Evolutionary conservation across 1,140 invertebrate species (phyloP), one percentile per base, ranked within the genome.

Genomic region (Cyphomyrmex costatus): DNA sequence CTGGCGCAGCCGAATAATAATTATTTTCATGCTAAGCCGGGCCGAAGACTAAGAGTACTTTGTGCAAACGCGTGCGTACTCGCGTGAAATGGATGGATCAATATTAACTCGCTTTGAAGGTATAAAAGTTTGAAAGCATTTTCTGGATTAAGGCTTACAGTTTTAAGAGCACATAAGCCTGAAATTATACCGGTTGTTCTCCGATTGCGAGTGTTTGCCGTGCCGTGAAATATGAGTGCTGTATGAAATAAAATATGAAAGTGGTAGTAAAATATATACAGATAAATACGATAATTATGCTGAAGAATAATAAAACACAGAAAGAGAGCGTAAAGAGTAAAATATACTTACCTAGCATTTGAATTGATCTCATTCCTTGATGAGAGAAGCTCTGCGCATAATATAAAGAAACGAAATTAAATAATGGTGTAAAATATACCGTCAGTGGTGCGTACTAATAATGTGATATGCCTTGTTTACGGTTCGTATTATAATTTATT

Each of bases 401-500:
- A 70, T 21, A 27, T 68, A 33, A 53, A 24, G 7, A n/a, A 14
- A 66, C 0, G 7, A 42, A 24, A 70, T 19, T 24, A 46, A 42
- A 36, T 4, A 33, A 0, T 12, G 14, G 0, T 14, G 27, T 51
- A 30, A 58, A 46, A 49, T 53, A 21, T 19, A 33, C 27, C 4
- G 19, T 24, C 74, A 12, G 19, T 27, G 19, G 7, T 16, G n/a
- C 30, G 21, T 46, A 49, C 14, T 7, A 79, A 79, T 68, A 27
- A 80, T 21, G 4, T 5, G 24, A 19, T 21, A 2, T 1, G n/a
- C 60, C 60, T 51, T 60, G 46, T 71, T 24, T 91, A 88, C 66
- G 63, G 49, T 87, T 89, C 78, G 53, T 86, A 90, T 80, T 85
- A 90, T 91, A 89, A 86, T 91, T 91, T 91, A 91, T 91, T 91